Conservation (phyloP, 2,797 vertebrate genomes). For the Monodelphis domestica region DNA sequence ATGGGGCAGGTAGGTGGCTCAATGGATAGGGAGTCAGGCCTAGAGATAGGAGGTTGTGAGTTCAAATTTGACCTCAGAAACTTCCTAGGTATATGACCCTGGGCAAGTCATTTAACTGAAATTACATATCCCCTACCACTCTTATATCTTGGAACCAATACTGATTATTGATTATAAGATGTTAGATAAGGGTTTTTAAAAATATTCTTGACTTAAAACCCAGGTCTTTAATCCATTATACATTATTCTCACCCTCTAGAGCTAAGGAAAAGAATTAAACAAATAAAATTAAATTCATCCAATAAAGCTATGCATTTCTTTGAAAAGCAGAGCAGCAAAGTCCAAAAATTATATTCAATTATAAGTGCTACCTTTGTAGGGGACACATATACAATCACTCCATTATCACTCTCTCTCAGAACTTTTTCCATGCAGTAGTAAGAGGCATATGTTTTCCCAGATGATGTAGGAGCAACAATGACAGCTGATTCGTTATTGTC, state of each 20-base stretch:
- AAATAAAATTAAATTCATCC: neutral
- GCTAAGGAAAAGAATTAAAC: neutral
- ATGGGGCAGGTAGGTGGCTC: no score
- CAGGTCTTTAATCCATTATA: neutral
- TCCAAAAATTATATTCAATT: neutral
- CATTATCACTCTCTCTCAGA: conserved; percentile 79
- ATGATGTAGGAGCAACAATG: conserved; percentile 85
- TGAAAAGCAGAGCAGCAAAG: neutral
- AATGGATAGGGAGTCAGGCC: no score
- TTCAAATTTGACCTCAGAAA: no score
- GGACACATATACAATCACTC: conserved; percentile 83
- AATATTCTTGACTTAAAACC: no score
- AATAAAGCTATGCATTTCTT: neutral
- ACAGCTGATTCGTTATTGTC: conserved; percentile 86
- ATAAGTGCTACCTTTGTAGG: conserved; percentile 84
- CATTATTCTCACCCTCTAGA: neutral
- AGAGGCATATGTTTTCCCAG: conserved; percentile 86
- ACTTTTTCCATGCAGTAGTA: conserved; percentile 87
- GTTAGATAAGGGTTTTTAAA: no score
- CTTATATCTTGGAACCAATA: no score
- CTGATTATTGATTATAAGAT: no score
- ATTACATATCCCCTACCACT: no score
- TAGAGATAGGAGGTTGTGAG: no score
- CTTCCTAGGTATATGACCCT: no score
- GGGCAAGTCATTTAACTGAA: no score